Conservation (phyloP, 2,888 invertebrate genomes). For the Nezara viridula region DNA sequence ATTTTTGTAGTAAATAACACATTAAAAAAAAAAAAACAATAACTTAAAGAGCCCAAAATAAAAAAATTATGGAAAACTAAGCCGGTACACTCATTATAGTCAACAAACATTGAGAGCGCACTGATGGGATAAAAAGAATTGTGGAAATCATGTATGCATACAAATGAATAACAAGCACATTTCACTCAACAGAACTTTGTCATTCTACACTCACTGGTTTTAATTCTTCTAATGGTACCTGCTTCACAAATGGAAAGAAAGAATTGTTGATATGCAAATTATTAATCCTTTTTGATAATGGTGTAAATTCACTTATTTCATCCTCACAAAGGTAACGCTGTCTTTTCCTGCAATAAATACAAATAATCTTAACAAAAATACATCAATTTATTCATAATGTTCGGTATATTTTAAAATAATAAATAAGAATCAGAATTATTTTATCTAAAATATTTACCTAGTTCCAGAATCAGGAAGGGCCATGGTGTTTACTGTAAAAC, state of each 20-base stretch:
- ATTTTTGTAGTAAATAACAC: neutral
- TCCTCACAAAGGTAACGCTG: conserved; percentile 79
- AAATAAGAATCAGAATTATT: neutral
- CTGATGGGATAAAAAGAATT: neutral
- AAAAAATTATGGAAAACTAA: neutral
- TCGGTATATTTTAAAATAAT: too few species aligned
- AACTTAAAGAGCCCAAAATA: too few species aligned
- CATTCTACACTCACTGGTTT: conserved; percentile 51
- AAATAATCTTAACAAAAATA: neutral
- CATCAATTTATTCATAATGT: too few species aligned
- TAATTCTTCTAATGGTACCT: neutral
- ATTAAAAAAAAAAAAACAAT: neutral
- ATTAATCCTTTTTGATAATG: conserved; percentile 90
- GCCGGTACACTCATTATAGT: neutral
- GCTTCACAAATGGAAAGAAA: conserved; percentile 60
- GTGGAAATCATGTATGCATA: neutral
- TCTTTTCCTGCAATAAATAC: conserved; percentile 77
- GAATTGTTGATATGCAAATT: conserved; percentile 84
- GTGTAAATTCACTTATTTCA: conserved; percentile 83
- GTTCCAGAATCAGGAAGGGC: conserved; percentile 36
- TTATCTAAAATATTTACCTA: conserved; percentile 3
- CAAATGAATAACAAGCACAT: neutral
- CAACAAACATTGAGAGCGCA: neutral
- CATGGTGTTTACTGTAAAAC: neutral
- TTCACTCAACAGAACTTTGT: too few species aligned